Base-by-base conservation (phyloP, 2,113 vertebrate species). In the Amblyornis subalaris region DNA sequence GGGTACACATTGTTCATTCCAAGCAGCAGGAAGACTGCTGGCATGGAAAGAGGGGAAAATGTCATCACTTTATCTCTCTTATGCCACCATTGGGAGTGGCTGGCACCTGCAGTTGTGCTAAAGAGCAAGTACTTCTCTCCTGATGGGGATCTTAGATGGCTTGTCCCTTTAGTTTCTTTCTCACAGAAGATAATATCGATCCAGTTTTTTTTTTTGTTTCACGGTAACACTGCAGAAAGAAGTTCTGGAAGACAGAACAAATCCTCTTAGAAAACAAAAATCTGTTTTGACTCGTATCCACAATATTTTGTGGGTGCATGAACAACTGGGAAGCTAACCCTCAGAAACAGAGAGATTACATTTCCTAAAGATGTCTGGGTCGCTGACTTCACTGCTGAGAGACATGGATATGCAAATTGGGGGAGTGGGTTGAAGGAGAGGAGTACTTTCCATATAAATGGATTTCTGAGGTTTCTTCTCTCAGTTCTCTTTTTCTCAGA, bases 381-480 rank as follows among this genome's bases (percentile, higher is more conserved):
- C 1, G 0, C 48, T 36, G 45, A 45, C 61, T 76, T 55, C 58
- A 36, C 58, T 95, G 62, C 45, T 75, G 73, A 67, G 57, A 81
- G 14, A 69, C 47, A 28, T 7, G 40, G 70, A 33, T 60, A 69
- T 91, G 84, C 55, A 93, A 42, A 92, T 66, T 25, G 76, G 60
- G 50, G 58, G 55, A 82, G 85, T 88, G 87, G 53, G 53, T 54
- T 85, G 71, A 50, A 93, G 45, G 53, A 89, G 70, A 44, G 44
- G 22, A 85, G 28, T 79, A 38, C n/a, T 91, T 92, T 91, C 57
- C 82, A 38, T 88, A 79, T 65, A 75, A 91, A 82, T 82, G 36
- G 65, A 57, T 94, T 94, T 91, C 77, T 89, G 77, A 76, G 29
- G 5, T 78, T 95, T 91, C 61, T 64, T 94, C 47, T 64, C 50